These are phyloP conservation scores for Spheniscus mendiculus DNA, from an alignment of 2,113 vertebrate genomes.

Conservation along the genomic window DNA sequence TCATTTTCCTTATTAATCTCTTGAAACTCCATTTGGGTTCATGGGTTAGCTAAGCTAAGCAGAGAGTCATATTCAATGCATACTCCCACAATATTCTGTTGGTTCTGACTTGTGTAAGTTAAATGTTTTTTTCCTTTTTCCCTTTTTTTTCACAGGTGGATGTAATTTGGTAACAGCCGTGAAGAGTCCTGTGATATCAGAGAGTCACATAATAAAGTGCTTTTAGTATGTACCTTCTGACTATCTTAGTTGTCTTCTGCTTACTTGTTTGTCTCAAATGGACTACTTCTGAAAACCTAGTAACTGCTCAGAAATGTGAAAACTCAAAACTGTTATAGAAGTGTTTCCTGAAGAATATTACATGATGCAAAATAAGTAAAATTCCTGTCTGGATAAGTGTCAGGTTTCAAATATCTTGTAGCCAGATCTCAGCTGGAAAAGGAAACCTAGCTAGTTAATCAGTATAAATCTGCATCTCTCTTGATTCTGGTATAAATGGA, in stretches of 20 bases:
- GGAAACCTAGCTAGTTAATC: background rate
- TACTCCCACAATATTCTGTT: background rate
- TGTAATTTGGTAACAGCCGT: background rate
- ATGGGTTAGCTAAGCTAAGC: background rate
- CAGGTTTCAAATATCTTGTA: background rate
- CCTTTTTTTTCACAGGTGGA: background rate
- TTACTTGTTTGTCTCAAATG: background rate
- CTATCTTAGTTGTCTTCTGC: background rate
- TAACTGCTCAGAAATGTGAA: background rate
- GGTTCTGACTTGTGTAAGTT: background rate
- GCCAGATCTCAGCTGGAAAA: background rate
- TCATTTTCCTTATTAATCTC: background rate
- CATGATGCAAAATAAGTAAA: background rate
- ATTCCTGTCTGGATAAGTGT: background rate
- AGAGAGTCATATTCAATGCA: background rate
- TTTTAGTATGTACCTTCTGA: background rate
- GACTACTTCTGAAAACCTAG: background rate
- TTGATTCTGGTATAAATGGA: background rate
- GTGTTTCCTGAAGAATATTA: background rate
- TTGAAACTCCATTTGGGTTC: background rate
- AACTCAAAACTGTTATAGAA: background rate
- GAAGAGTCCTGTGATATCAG: background rate
- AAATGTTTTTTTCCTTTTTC: background rate
- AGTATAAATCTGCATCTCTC: background rate
- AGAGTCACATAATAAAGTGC: background rate